These are phyloP conservation scores for Anolis apletophallus DNA, from an alignment of 2,797 vertebrate species.

Conservation along the genomic window DNA sequence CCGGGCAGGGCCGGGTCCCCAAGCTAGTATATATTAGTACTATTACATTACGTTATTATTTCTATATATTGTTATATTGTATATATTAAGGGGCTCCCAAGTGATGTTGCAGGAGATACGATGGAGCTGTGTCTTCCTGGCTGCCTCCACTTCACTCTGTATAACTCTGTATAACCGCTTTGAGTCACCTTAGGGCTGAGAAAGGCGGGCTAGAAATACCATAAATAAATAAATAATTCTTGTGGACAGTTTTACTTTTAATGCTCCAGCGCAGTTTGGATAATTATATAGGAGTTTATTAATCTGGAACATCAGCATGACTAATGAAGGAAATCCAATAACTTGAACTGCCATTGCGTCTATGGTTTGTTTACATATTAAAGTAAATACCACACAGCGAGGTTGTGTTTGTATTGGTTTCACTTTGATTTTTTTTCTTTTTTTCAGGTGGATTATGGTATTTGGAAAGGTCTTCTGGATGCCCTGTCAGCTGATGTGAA, in stretches of 20 bases:
- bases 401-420: neutral
- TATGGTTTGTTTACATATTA: neutral
- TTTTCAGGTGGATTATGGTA: constrained; percentile 83
- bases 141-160: too few relatives aligned
- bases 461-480: constrained; percentile 90
- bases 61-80: too few relatives aligned
- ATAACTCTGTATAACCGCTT: too few relatives aligned
- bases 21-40: too few relatives aligned
- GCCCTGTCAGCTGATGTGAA: constrained; percentile 92
- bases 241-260: neutral
- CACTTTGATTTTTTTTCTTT: constrained; percentile 49
- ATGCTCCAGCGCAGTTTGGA: neutral
- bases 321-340: neutral
- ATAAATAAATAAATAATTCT: neutral
- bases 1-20: too few relatives aligned
- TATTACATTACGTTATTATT: too few relatives aligned
- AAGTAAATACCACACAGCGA: neutral
- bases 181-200: too few relatives aligned
- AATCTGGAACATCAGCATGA: too few relatives aligned
- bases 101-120: neutral
- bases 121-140: too few relatives aligned
- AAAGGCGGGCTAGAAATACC: too few relatives aligned
- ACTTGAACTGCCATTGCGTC: neutral
- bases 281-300: neutral
- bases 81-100: neutral